phyloP scores from a whole-genome alignment of 2,797 vertebrate genomes.

The Gymnodraco acuticeps region DNA sequence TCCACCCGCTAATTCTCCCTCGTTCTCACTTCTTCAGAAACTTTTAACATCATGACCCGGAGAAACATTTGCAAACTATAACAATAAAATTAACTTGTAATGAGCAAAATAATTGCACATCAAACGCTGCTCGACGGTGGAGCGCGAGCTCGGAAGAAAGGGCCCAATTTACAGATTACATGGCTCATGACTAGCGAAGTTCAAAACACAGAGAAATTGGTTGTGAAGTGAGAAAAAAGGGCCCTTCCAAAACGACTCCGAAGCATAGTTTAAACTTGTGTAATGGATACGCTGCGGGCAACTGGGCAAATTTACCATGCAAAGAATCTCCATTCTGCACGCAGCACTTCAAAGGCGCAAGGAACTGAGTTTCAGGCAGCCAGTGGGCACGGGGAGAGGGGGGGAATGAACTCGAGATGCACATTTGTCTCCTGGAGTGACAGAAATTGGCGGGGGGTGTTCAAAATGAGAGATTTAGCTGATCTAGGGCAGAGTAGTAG shows the following conservation, averaged over 20 bases:
- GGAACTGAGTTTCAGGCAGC: slow-evolving; percentile 83
- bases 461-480: slow-evolving; percentile 84
- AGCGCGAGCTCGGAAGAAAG: slow-evolving; percentile 80
- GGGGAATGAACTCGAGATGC: slow-evolving; percentile 77
- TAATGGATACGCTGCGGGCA: slow-evolving; percentile 88
- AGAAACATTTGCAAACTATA: slow-evolving; percentile 90
- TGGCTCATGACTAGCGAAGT: slow-evolving; percentile 87
- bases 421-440: slow-evolving; percentile 86
- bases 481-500: slow-evolving; percentile 80
- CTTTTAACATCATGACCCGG: slow-evolving; percentile 87
- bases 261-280: slow-evolving; percentile 89
- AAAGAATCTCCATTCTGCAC: slow-evolving; percentile 88
- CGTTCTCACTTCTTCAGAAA: slow-evolving; percentile 80
- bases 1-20: slow-evolving; percentile 67
- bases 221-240: slow-evolving; percentile 86
- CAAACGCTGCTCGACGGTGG: slow-evolving; percentile 82
- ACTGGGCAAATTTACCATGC: slow-evolving; percentile 87
- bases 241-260: slow-evolving; percentile 82
- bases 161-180: slow-evolving; percentile 89
- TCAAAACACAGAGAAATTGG: slow-evolving; percentile 89
- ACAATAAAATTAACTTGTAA: slow-evolving; percentile 92
- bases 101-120: slow-evolving; percentile 92
- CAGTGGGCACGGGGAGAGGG: slow-evolving; percentile 81
- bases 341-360: slow-evolving; percentile 85
- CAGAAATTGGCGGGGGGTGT: slow-evolving; percentile 82